A percentile compares a stretch with the other conserved stretches of the same genome.
Evolutionary conservation across 1,140 invertebrate species (phyloP).

Genomic region (Dreissena polymorpha): DNA sequence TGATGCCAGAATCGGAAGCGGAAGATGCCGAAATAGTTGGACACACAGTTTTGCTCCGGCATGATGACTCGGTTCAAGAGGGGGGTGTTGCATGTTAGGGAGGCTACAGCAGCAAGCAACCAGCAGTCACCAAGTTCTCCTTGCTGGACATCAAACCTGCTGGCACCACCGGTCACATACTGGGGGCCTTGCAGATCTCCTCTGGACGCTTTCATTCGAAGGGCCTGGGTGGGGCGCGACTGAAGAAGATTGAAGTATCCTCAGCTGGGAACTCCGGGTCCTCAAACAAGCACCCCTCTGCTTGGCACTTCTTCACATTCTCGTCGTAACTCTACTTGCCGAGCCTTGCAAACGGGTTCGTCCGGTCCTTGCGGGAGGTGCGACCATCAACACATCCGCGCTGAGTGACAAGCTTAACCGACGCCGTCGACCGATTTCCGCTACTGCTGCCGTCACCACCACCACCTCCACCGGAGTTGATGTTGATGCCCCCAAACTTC

Average conservation of each 20-base stretch:
- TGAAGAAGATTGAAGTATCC: slow-evolving; percentile 75
- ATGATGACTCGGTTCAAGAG: slow-evolving; percentile 97
- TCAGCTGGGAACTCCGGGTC: slow-evolving; percentile 76
- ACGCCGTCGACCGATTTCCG: slow-evolving; percentile 30
- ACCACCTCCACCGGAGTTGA: slow-evolving; percentile 52
- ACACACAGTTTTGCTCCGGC: slow-evolving; percentile 95
- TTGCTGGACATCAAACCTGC: slow-evolving; percentile 98
- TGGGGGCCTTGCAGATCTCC: slow-evolving; percentile 94
- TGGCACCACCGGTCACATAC: slow-evolving; percentile 96
- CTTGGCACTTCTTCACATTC: slow-evolving; percentile 69
- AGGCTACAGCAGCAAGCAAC: slow-evolving; percentile 97
- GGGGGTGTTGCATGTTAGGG: slow-evolving; percentile 93
- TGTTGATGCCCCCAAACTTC: slow-evolving; percentile 61
- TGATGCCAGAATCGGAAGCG: slow-evolving; percentile 88
- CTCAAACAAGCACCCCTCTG: slow-evolving; percentile 75
- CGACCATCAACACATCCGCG: slow-evolving; percentile 62
- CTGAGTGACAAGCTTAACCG: slow-evolving; percentile 42
- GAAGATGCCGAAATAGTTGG: slow-evolving; percentile 91
- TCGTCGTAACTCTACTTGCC: slow-evolving; percentile 72
- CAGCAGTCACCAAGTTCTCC: slow-evolving; percentile 99
- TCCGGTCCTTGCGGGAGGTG: slow-evolving; percentile 59
- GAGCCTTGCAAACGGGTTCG: slow-evolving; percentile 71
- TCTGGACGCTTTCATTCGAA: slow-evolving; percentile 82
- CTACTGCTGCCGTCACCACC: slow-evolving; percentile 52
- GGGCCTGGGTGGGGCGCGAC: slow-evolving; percentile 60